phyloP scores from a whole-genome alignment of 92 coral and sea anemone genomes.

The Epizoanthus fatuus region DNA sequence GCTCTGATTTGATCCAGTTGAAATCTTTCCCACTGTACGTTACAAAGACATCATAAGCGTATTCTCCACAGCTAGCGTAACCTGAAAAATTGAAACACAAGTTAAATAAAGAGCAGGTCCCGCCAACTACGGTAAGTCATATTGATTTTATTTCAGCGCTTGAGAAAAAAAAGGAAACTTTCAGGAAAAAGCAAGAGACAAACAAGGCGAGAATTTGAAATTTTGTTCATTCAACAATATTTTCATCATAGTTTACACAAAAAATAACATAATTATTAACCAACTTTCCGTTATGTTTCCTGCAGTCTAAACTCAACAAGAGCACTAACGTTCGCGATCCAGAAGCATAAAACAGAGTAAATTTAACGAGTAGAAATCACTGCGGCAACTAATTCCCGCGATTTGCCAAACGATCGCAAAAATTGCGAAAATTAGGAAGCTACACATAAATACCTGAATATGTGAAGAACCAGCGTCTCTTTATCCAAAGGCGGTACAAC shows the following conservation, averaged over 20 bases:
- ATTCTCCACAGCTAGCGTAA: constrained; percentile 39
- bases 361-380: no score
- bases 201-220: no score
- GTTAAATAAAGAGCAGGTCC: background rate
- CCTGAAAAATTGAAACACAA: constrained; percentile 31
- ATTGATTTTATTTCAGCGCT: background rate
- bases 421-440: no score
- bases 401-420: background rate
- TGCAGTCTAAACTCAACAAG: no score
- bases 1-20: constrained; percentile 77
- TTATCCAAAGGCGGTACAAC: background rate
- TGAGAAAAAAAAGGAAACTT: background rate
- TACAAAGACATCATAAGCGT: constrained; percentile 73
- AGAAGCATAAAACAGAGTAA: no score
- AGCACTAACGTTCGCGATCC: no score
- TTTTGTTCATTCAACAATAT: background rate
- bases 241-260: no score
- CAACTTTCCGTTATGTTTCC: no score
- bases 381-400: background rate
- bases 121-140: background rate
- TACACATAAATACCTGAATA: background rate
- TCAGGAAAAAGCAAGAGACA: background rate
- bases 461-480: background rate
- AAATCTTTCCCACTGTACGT: constrained; percentile 81
- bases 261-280: no score